Conservation (phyloP, 1,140 invertebrate genomes). For the Maniola jurtina region DNA sequence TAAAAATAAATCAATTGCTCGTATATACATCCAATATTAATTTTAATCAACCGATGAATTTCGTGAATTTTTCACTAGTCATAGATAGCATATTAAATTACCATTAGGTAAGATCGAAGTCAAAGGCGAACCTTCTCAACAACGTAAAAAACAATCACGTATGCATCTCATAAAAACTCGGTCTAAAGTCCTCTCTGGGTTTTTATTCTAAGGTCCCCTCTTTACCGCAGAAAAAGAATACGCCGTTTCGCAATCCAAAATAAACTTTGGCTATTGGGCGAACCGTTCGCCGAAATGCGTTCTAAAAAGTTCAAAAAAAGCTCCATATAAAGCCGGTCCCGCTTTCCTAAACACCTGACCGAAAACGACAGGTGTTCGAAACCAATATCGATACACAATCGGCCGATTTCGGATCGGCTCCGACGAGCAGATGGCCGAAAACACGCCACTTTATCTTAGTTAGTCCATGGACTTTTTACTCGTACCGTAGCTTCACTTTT, state of each 20-base stretch:
- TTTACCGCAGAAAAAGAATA: background rate
- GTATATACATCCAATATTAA: too few species aligned
- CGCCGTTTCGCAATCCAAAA: constrained; percentile 9
- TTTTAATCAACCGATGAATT: background rate
- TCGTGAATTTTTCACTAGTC: background rate
- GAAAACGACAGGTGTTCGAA: constrained; percentile 53
- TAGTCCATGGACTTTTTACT: constrained; percentile 26
- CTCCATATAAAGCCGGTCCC: constrained; percentile 26
- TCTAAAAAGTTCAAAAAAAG: constrained; percentile 21
- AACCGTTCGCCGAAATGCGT: constrained; percentile 17
- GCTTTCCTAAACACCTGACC: constrained; percentile 47
- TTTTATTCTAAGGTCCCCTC: too few species aligned
- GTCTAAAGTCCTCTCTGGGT: background rate
- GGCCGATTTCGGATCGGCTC: constrained; percentile 23
- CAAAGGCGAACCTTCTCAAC: too few species aligned
- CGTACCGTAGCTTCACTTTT: background rate
- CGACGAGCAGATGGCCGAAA: constrained; percentile 41
- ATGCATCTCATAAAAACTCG: background rate
- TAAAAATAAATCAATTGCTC: too few species aligned
- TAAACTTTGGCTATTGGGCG: constrained; percentile 19
- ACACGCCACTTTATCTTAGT: constrained; percentile 43
- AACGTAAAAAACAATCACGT: background rate
- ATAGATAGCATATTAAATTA: too few species aligned
- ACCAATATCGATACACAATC: constrained; percentile 40
- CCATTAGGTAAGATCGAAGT: too few species aligned